Base-by-base conservation (phyloP, 2,888 invertebrate species). In the Andrena chrysosceles region DNA sequence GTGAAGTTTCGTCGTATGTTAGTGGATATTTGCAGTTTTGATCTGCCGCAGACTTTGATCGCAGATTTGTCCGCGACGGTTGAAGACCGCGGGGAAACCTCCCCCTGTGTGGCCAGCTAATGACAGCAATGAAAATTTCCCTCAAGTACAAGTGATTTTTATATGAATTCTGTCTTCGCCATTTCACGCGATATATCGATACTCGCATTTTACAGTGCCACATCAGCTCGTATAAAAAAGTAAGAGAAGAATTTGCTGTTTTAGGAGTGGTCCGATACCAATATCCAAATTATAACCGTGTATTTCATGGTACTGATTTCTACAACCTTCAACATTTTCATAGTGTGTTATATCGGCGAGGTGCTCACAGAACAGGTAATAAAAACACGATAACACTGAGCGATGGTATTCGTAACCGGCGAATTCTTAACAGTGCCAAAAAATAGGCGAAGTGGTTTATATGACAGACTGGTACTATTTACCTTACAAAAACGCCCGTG, bases 401-500 rank as follows among this genome's bases (percentile, higher is more conserved):
- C 8, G 20, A 52, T 20, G 23, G 35, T 42, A 42, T 35, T 2
- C 20, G 48, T 48, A 70, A 5, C 5, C 0, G 1, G 0, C 42
- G 20, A 63, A 72, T 71, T 79, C 33, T 8, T 64, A 56, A 86
- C 62, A 91, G 91, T 88, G 91, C 64, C 83, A 85, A 68, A 82
- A 84, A 56, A 83, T 92, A n/a, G 92, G 92, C 31, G 84, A 87
- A 42, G 83, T 85, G 16, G 83, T 89, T 0, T 92, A 92, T 66
- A 87, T 89, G 87, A 88, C 91, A 10, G 83, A 91, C 0, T 93
- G 92, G 92, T 90, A 92, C 52, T 72, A 78, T 23, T 68, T 92
- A 4, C 90, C 87, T 10, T 63, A 69, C 1, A 89, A 87, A 63
- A 86, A 80, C 49, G 85, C 90, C 0, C 79, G 85, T 0, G 83